Evolutionary conservation across 1,140 invertebrate species (phyloP).

Genomic region (Chironomus striatipennis): DNA sequence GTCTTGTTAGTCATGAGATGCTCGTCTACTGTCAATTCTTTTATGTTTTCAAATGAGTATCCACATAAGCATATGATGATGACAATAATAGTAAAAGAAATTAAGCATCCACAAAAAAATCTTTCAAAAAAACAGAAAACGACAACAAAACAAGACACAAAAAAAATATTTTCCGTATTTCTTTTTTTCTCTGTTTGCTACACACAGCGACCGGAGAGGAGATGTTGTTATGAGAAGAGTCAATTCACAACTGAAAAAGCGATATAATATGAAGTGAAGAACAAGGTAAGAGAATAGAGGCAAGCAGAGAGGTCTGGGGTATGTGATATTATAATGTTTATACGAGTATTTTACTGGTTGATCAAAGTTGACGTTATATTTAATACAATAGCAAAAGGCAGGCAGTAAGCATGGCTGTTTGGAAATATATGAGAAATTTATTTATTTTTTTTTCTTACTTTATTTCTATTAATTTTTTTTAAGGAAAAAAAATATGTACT

Average conservation of each 20-base stretch:
- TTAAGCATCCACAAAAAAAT: no score
- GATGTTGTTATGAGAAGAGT: conserved; percentile 23
- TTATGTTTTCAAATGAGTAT: no score
- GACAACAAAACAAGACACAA: neutral
- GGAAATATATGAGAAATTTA: neutral
- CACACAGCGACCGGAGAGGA: neutral
- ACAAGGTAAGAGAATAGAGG: conserved; percentile 21
- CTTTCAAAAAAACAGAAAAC: no score
- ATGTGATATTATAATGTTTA: conserved; percentile 22
- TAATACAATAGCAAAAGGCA: conserved; percentile 8
- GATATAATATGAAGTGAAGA: neutral
- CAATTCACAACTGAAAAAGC: conserved; percentile 20
- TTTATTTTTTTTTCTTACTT: neutral
- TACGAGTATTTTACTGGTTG: conserved; percentile 23
- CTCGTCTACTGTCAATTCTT: no score
- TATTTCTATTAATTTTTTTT: neutral
- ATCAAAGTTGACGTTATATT: conserved; percentile 24
- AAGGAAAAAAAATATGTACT: conserved; percentile 4
- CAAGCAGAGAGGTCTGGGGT: neutral
- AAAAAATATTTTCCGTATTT: neutral
- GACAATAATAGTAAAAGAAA: no score
- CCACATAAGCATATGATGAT: no score
- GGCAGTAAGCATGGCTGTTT: conserved; percentile 2
- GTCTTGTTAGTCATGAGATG: no score
- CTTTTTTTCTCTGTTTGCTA: neutral